Conservation (phyloP, 2,113 vertebrate genomes). For the Agapornis roseicollis region DNA sequence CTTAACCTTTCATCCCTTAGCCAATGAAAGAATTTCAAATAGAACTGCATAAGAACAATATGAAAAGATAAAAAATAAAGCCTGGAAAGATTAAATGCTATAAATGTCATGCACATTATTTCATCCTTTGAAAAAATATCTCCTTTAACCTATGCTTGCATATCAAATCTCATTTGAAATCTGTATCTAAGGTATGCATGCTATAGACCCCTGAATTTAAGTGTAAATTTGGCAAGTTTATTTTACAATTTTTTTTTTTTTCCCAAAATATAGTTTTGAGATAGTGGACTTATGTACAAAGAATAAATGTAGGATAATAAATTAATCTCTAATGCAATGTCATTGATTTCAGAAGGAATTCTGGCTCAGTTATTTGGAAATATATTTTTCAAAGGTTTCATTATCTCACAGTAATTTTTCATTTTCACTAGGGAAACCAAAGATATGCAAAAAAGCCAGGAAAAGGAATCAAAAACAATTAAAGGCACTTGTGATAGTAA, state of each 20-base stretch:
- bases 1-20: not conserved
- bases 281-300: not conserved
- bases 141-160: not conserved
- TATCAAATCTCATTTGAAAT: not conserved
- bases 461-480: not conserved
- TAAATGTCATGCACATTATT: not conserved
- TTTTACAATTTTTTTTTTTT: not conserved
- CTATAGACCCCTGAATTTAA: not conserved
- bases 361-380: not conserved
- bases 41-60: not conserved
- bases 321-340: not conserved
- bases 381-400: constrained; percentile 7
- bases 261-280: not conserved
- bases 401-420: constrained; percentile 2
- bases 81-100: not conserved
- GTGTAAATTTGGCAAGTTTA: not conserved
- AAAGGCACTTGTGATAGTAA: not conserved
- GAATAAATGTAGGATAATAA: not conserved
- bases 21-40: not conserved
- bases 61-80: not conserved
- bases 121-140: not conserved
- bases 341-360: not conserved
- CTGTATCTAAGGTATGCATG: not conserved
- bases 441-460: not conserved
- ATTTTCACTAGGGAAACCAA: not conserved